Evolutionary conservation across 2,113 vertebrate genomes (phyloP), one percentile per base, ranked within the genome.

Genomic region (Cynoglossus semilaevis): DNA sequence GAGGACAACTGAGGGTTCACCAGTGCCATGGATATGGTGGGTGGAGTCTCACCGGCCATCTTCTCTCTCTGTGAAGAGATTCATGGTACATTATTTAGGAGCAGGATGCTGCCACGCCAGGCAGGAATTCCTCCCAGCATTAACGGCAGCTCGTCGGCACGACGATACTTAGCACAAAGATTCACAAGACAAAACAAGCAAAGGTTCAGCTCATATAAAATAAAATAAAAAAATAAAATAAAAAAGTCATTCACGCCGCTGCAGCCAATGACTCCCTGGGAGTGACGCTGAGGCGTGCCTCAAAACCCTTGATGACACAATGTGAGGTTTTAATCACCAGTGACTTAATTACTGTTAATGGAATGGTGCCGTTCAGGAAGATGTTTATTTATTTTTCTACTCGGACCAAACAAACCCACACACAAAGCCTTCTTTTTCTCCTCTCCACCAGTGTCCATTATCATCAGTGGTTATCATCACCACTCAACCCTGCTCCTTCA

Each of bases 1-100:
- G 86, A 74, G 43, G 80, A 59, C 62, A 81, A 54, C 59, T 90
- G 88, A 17, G 90, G 88, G 76, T 88, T 91, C 53, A 88, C 63
- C 66, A 91, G 83, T 49, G 90, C 88, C 91, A 91, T 91, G 17
- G 90, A 81, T 72, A 90, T 74, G 56, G 79, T 77, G 47, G 89
- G 87, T 1, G 86, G 85, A 47, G 74, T 59, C 61, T 88, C 88
- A 36, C 70, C 81, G 71, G 56, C 77, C 87, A 90, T 88, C 70
- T 80, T 89, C 63, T 88, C 83, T 7, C 53, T 76, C 86, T 91
- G 63, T 56, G 67, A 68, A 4, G 34, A 9, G 68, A 68, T 7
- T 11, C 12, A 49, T 22, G 18, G 8, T 9, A 35, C 8, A 37
- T 53, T 14, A 15, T 62, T 40, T 38, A 38, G 52, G 3, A 49